These are phyloP conservation scores for Amblyopsis hoosieri DNA, from an alignment of 2,797 vertebrate genomes.

Conservation along the genomic window DNA sequence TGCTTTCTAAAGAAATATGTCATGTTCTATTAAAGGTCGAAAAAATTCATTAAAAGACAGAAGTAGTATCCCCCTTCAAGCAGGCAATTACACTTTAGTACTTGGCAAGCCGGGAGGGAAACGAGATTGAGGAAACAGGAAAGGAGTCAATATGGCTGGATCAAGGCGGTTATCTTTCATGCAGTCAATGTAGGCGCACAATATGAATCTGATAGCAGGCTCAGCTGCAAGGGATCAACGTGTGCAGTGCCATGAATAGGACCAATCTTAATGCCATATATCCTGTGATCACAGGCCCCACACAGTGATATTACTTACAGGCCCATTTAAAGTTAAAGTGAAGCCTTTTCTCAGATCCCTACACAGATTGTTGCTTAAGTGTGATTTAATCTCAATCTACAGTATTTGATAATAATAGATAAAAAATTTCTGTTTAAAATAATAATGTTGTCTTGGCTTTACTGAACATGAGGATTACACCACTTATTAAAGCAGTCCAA, in stretches of 20 bases:
- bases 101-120: background rate
- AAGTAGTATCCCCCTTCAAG: background rate
- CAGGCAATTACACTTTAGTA: constrained; percentile 17
- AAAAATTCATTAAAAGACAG: constrained; percentile 11
- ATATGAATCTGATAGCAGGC: background rate
- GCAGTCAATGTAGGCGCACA: background rate
- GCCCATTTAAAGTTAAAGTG: too few relatives aligned
- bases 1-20: constrained; percentile 5
- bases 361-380: too few relatives aligned
- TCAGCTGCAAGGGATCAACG: background rate
- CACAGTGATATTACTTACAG: too few relatives aligned
- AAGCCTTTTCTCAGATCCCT: too few relatives aligned
- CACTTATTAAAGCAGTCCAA: too few relatives aligned
- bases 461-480: too few relatives aligned
- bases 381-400: too few relatives aligned
- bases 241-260: background rate
- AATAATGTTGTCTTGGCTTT: too few relatives aligned
- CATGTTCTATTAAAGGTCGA: constrained; percentile 14
- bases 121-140: background rate
- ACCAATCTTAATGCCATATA: background rate
- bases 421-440: too few relatives aligned
- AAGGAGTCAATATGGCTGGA: constrained; percentile 1
- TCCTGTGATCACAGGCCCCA: too few relatives aligned
- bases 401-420: too few relatives aligned
- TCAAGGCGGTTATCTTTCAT: background rate